A percentile compares a stretch with the other conserved stretches of the same genome.
Evolutionary conservation across 2,888 invertebrate genomes (phyloP).

Genomic region (Tridacna gigas): DNA sequence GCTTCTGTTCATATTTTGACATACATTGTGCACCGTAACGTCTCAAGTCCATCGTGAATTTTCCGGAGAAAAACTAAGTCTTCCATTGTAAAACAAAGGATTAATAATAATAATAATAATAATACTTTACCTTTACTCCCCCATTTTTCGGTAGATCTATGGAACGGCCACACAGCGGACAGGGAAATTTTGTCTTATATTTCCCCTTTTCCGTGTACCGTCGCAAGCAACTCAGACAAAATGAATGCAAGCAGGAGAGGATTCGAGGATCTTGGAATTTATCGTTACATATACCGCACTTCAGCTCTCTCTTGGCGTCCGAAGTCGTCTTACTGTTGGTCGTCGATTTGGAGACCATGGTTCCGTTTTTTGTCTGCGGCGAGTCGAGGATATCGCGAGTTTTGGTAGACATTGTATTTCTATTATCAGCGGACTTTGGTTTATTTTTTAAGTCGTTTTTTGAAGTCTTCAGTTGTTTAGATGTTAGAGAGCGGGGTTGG

Average conservation of each 20-base stretch:
- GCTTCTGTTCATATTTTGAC: too few species aligned
- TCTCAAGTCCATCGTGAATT: too few species aligned
- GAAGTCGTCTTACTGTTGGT: background rate
- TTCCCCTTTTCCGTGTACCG: constrained; percentile 63
- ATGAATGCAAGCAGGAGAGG: constrained; percentile 62
- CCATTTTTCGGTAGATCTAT: constrained; percentile 65
- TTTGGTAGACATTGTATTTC: background rate
- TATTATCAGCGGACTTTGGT: background rate
- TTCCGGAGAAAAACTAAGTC: too few species aligned
- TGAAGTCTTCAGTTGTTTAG: background rate
- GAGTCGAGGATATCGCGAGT: constrained; percentile 2
- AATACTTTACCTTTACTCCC: constrained; percentile 52
- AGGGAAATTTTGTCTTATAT: constrained; percentile 57
- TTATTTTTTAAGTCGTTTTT: background rate
- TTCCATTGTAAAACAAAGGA: background rate
- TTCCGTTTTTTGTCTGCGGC: constrained; percentile 1
- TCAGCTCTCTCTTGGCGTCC: constrained; percentile 52
- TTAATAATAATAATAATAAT: too few species aligned
- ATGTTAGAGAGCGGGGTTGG: background rate
- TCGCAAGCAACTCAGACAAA: constrained; percentile 58
- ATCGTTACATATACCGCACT: constrained; percentile 60
- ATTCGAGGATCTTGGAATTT: constrained; percentile 61
- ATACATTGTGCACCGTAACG: too few species aligned
- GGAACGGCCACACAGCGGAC: constrained; percentile 58
- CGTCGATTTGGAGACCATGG: background rate